Percentiles rank a stretch among this genome's conserved stretches.
These are phyloP conservation scores for Pyrgus malvae DNA, from an alignment of 2,888 invertebrate species.

Conservation along the genomic window DNA sequence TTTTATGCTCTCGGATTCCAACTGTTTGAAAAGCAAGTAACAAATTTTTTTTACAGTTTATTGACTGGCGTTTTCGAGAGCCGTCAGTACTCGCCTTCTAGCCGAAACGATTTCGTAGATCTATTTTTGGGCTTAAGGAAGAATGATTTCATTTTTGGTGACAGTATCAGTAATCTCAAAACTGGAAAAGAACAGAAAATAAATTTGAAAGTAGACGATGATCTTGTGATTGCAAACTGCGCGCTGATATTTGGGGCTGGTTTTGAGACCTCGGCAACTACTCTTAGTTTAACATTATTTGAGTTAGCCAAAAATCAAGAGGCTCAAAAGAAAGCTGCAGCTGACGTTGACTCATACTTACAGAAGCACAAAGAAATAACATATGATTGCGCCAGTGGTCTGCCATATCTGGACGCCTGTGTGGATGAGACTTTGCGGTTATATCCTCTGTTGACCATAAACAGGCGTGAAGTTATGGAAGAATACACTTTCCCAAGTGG, in stretches of 20 bases:
- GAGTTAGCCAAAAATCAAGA: constrained; percentile 49
- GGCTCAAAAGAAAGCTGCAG: constrained; percentile 39
- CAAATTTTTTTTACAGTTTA: constrained; percentile 44
- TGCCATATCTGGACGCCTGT: constrained; percentile 52
- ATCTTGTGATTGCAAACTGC: constrained; percentile 76
- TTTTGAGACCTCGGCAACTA: constrained; percentile 51
- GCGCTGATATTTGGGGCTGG: constrained; percentile 69
- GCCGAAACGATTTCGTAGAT: constrained; percentile 54
- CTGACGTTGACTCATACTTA: constrained; percentile 48
- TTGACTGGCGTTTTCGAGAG: constrained; percentile 43
- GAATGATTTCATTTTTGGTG: constrained; percentile 45
- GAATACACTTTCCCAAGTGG: constrained; percentile 51
- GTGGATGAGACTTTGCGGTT: constrained; percentile 50
- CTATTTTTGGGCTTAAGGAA: constrained; percentile 45
- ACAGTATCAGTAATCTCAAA: constrained; percentile 47
- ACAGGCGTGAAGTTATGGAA: constrained; percentile 48
- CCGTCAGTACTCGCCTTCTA: constrained; percentile 42
- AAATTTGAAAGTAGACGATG: constrained; percentile 51
- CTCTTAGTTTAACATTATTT: constrained; percentile 44
- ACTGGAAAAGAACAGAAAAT: constrained; percentile 36
- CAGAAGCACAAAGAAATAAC: constrained; percentile 36
- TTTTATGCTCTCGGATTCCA: background rate
- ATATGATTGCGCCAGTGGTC: constrained; percentile 48
- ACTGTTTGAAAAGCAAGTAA: constrained; percentile 18
- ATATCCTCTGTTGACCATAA: constrained; percentile 46